Conservation (phyloP, 2,113 vertebrate genomes). For the Cyprinus carpio region DNA sequence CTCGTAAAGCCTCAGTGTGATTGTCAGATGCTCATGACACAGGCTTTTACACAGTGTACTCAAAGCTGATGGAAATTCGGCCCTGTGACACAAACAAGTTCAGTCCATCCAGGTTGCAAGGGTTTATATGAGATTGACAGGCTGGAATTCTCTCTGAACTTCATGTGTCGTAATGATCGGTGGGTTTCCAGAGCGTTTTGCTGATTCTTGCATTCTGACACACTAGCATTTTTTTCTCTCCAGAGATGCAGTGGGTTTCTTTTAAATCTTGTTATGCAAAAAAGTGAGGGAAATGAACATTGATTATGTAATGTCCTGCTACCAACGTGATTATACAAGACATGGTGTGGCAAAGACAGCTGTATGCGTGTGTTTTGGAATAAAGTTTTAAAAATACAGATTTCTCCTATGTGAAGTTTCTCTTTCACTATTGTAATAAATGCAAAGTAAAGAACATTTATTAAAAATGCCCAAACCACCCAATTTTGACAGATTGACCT, state of each 20-base stretch:
- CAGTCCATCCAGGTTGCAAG: neutral
- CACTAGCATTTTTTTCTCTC: neutral
- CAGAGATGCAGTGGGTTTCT: neutral
- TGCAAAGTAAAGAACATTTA: neutral
- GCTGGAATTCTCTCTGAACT: neutral
- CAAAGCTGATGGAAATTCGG: neutral
- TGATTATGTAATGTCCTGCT: slow-evolving; percentile 6
- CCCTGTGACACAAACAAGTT: neutral
- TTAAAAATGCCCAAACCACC: no score
- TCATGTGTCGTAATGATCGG: neutral
- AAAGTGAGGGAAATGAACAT: neutral
- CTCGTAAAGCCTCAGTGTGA: no score
- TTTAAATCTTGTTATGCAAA: slow-evolving; percentile 12
- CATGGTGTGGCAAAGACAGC: neutral
- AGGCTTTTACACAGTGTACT: no score
- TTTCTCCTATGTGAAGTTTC: neutral
- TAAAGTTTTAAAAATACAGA: slow-evolving; percentile 13
- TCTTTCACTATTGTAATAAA: neutral
- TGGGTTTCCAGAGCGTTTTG: neutral
- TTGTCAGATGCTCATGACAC: no score
- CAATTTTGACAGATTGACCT: no score
- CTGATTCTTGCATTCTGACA: neutral
- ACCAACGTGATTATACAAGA: neutral
- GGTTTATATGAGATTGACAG: neutral
- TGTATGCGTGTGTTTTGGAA: slow-evolving; percentile 18